Percentiles rank a stretch among this genome's conserved stretches.
phyloP scores from a whole-genome alignment of 2,888 invertebrate species.

The Drosophila fungiperda region DNA sequence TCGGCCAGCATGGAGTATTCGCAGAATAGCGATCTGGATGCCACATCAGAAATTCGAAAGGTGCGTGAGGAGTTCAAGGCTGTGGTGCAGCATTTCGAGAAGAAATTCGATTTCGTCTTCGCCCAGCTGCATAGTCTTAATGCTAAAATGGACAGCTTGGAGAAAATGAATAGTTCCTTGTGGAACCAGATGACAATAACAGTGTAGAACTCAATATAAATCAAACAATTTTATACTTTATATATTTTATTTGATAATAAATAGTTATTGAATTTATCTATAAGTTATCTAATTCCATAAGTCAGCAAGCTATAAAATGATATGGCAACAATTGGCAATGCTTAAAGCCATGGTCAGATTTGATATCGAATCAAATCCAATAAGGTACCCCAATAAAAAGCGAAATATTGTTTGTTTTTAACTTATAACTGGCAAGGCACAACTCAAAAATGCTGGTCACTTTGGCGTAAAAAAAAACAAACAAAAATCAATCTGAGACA shows the following conservation, averaged over 20 bases:
- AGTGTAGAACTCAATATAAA: constrained; percentile 25
- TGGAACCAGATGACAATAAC: constrained; percentile 78
- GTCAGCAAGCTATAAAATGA: background rate
- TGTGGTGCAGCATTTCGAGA: constrained; percentile 76
- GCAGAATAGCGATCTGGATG: constrained; percentile 1
- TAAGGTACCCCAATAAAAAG: background rate
- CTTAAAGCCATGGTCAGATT: background rate
- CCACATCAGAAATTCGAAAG: constrained; percentile 51
- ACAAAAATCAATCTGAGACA: constrained; percentile 19
- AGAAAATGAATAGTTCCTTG: constrained; percentile 70
- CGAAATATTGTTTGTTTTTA: background rate
- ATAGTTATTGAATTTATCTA: background rate
- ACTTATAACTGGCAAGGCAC: constrained; percentile 11
- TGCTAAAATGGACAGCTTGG: constrained; percentile 64
- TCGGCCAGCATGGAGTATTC: constrained; percentile 38
- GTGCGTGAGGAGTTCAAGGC: constrained; percentile 75
- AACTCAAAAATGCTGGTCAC: constrained; percentile 6
- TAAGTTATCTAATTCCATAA: background rate
- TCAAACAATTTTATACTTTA: too few relatives aligned
- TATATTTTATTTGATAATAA: constrained; percentile 10
- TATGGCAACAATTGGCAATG: constrained; percentile 6
- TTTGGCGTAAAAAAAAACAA: constrained; percentile 22
- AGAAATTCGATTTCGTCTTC: constrained; percentile 66
- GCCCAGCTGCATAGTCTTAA: constrained; percentile 62
- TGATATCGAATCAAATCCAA: background rate